These are phyloP conservation scores for Calypte anna DNA, from an alignment of 2,113 vertebrate genomes.

Conservation along the genomic window DNA sequence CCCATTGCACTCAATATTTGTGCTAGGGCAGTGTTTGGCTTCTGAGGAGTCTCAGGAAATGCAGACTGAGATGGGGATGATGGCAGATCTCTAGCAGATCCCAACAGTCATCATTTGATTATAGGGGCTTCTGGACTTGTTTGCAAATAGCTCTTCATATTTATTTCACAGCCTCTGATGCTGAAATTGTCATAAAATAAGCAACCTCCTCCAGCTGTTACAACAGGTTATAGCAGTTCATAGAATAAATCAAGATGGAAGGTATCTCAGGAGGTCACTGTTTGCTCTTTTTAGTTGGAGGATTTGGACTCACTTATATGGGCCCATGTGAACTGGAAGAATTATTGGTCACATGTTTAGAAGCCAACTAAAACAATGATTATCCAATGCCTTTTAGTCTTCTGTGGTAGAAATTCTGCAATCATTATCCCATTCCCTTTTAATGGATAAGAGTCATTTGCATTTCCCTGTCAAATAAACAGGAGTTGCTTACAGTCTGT, in stretches of 20 bases:
- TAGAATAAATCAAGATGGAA: not conserved
- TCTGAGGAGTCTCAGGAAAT: not conserved
- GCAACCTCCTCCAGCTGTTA: not conserved
- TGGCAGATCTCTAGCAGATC: not conserved
- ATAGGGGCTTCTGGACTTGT: not conserved
- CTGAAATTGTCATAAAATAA: not conserved
- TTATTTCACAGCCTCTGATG: not conserved
- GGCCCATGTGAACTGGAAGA: not conserved
- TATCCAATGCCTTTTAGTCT: not conserved
- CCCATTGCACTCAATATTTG: not conserved
- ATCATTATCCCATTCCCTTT: not conserved
- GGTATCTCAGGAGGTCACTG: not conserved
- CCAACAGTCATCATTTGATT: not conserved
- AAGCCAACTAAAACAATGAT: not conserved
- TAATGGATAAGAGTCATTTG: not conserved
- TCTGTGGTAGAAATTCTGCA: not conserved
- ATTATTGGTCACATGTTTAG: not conserved
- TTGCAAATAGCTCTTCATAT: not conserved
- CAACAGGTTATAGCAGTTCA: not conserved
- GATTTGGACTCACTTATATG: fast-evolving
- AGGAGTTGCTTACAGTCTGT: not conserved
- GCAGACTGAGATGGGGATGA: not conserved
- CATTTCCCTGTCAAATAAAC: not conserved
- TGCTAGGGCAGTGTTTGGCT: not conserved
- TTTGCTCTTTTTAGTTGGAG: fast-evolving